Percentiles rank a stretch among this genome's conserved stretches.
Evolutionary conservation across 1,140 invertebrate species (phyloP).

Genomic region (Zaprionus lachaisei): DNA sequence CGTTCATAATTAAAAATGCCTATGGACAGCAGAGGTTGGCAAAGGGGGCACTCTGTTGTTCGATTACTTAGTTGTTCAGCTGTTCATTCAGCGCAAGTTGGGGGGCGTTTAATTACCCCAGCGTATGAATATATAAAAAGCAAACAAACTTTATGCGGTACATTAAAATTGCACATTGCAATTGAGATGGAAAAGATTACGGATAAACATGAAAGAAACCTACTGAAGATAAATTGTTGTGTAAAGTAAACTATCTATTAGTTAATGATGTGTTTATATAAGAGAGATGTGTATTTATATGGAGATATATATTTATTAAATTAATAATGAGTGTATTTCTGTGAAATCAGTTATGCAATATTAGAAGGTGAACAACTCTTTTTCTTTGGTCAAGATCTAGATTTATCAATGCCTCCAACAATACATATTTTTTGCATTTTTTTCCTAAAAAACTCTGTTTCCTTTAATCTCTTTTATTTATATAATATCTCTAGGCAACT

Average conservation of each 20-base stretch:
- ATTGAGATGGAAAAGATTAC: neutral
- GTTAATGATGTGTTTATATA: neutral
- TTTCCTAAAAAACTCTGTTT: too few relatives aligned
- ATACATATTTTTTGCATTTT: too few relatives aligned
- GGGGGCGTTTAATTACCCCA: slow-evolving; percentile 46
- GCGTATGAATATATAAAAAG: too few relatives aligned
- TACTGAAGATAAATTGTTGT: neutral
- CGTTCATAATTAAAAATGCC: slow-evolving; percentile 69
- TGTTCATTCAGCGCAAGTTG: slow-evolving; percentile 15
- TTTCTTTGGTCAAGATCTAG: too few relatives aligned
- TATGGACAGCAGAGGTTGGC: neutral
- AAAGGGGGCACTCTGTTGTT: too few relatives aligned
- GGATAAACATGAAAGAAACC: neutral
- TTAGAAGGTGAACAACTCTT: too few relatives aligned
- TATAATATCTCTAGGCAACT: neutral
- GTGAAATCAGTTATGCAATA: too few relatives aligned
- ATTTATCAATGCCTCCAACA: too few relatives aligned
- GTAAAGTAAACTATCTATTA: neutral
- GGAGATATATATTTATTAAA: too few relatives aligned
- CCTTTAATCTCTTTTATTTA: neutral
- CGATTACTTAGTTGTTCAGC: neutral
- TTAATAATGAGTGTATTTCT: too few relatives aligned
- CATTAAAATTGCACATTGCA: neutral
- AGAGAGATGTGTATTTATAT: neutral
- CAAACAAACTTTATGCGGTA: slow-evolving; percentile 1